Percentiles rank a stretch among this genome's conserved stretches.
Conservation (phyloP, 2,888 invertebrate genomes). For the Vesta saturnalis region DNA sequence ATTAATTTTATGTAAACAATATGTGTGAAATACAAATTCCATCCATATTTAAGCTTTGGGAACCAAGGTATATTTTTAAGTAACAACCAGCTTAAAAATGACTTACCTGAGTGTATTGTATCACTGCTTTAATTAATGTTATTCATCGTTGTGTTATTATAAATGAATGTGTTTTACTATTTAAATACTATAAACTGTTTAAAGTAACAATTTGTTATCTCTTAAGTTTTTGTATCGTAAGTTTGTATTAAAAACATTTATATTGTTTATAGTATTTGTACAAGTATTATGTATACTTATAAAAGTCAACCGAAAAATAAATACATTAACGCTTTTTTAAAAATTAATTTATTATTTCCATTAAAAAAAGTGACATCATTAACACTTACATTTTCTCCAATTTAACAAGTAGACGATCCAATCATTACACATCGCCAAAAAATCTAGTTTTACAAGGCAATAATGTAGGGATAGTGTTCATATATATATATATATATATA, state of each 20-base stretch:
- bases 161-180: conserved; percentile 41
- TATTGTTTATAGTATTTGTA: conserved; percentile 41
- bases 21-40: background rate
- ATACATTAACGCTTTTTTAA: conserved; percentile 39
- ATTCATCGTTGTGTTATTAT: conserved; percentile 41
- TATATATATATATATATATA: too few species aligned
- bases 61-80: conserved; percentile 6
- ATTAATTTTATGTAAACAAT: conserved; percentile 8
- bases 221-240: conserved; percentile 28
- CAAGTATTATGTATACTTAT: conserved; percentile 41
- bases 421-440: too few species aligned
- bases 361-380: too few species aligned
- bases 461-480: too few species aligned
- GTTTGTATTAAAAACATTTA: conserved; percentile 33
- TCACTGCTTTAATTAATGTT: conserved; percentile 44
- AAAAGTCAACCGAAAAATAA: conserved; percentile 36
- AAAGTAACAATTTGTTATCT: conserved; percentile 6
- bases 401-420: too few species aligned
- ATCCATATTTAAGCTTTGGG: conserved; percentile 1
- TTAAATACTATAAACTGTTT: conserved; percentile 30
- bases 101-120: conserved; percentile 37
- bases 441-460: too few species aligned
- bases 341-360: background rate
- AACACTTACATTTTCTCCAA: too few species aligned
- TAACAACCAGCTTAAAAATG: conserved; percentile 16